Evolutionary conservation across 2,797 vertebrate genomes (phyloP).

Genomic region (Micromesistius poutassou): DNA sequence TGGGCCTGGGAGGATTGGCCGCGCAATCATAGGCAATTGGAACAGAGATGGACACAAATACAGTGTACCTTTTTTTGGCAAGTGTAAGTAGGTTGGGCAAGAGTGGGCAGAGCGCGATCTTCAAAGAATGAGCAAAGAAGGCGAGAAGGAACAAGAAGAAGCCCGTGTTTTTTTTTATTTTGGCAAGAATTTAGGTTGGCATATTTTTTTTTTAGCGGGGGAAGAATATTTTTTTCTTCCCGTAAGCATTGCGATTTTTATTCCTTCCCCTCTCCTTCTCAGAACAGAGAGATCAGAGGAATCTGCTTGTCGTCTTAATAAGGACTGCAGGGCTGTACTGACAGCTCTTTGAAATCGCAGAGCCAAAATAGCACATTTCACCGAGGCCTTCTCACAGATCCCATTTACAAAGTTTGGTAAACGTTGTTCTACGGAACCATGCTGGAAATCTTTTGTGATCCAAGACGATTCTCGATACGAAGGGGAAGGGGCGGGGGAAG

Average conservation of each 20-base stretch:
- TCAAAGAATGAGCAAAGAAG: constrained; percentile 49
- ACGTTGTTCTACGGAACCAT: constrained; percentile 28
- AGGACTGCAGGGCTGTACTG: constrained; percentile 28
- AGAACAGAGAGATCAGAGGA: constrained; percentile 50
- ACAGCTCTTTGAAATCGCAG: constrained; percentile 44
- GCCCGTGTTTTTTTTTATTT: neutral
- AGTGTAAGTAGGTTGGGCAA: constrained; percentile 59
- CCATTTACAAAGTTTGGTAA: constrained; percentile 40
- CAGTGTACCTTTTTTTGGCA: constrained; percentile 41
- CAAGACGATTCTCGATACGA: constrained; percentile 12
- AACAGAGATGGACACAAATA: constrained; percentile 64
- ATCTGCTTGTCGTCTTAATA: constrained; percentile 41
- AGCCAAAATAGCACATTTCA: constrained; percentile 50
- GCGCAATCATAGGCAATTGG: constrained; percentile 67
- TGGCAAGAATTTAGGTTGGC: neutral
- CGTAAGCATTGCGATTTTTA: neutral
- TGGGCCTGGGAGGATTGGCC: constrained; percentile 44
- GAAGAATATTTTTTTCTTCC: neutral
- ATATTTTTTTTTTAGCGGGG: constrained; percentile 9
- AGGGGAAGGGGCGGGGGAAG: no score
- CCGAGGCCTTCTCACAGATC: constrained; percentile 28
- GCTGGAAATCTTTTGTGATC: constrained; percentile 21
- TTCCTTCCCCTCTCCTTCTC: constrained; percentile 28
- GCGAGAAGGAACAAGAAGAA: constrained; percentile 40
- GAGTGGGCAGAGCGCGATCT: constrained; percentile 61